Evolutionary conservation across 2,113 vertebrate genomes (phyloP).

Genomic region (Balaeniceps rex): DNA sequence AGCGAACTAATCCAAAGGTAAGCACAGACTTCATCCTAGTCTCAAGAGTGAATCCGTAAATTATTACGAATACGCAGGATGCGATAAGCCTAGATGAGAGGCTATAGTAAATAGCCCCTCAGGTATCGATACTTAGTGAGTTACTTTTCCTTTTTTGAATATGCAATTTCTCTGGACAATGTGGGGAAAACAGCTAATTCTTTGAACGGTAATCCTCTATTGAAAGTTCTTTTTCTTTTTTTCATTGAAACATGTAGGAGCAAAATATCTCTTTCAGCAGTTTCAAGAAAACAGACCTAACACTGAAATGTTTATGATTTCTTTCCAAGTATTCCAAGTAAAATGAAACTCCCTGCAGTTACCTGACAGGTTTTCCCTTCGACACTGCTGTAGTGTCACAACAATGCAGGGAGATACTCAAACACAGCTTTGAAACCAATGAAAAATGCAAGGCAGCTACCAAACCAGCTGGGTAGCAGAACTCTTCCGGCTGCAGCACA

Average conservation of each 20-base stretch:
- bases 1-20: slow-evolving; percentile 98
- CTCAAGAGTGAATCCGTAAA: neutral
- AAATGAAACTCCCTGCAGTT: neutral
- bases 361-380: neutral
- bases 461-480: neutral
- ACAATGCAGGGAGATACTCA: neutral
- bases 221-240: neutral
- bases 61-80: neutral
- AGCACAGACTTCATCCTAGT: neutral
- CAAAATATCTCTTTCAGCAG: neutral
- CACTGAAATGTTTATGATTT: neutral
- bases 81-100: neutral
- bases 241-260: neutral
- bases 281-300: neutral
- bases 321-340: neutral
- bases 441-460: neutral
- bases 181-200: neutral
- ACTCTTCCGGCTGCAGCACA: neutral
- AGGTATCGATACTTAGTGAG: neutral
- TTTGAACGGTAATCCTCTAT: neutral
- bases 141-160: neutral
- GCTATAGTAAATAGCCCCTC: neutral
- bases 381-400: neutral
- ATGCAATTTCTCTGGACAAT: neutral
- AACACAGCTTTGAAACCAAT: neutral